Percentiles rank a stretch among this genome's conserved stretches.
Evolutionary conservation across 37 sponge, comb jelly and placozoan genomes (phyloP).

Genomic region (Tethya wilhelma): DNA sequence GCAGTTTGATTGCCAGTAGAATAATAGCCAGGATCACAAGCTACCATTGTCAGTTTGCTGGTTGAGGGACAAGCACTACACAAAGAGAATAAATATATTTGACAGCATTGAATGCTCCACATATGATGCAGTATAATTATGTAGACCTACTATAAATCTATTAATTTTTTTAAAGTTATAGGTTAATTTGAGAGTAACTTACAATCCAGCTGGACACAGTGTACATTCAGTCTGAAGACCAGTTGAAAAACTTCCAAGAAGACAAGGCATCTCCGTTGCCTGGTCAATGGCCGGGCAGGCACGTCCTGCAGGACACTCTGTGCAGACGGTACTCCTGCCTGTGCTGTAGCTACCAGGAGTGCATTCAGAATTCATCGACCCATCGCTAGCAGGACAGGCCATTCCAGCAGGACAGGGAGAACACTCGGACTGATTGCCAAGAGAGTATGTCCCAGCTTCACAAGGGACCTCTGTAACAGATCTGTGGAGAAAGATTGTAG

Average conservation of each 20-base stretch:
- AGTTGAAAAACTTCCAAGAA: background rate
- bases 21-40: background rate
- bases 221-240: background rate
- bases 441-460: background rate
- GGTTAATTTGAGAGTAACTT: no score
- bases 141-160: no score
- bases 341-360: background rate
- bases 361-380: background rate
- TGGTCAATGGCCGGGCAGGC: background rate
- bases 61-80: background rate
- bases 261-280: background rate
- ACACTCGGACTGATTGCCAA: background rate
- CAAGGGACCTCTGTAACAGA: background rate
- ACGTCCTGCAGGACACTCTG: background rate
- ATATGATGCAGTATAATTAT: no score
- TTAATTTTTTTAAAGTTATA: no score
- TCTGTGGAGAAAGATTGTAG: background rate
- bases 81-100: background rate
- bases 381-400: constrained; percentile 13
- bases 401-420: background rate
- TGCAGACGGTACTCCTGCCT: background rate
- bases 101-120: background rate
- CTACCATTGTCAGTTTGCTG: background rate
- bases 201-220: constrained; percentile 6
- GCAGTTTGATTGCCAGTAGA: background rate